Percentiles rank a stretch among this genome's conserved stretches.
Evolutionary conservation across 2,797 vertebrate species (phyloP).

Genomic region (Acipenser transmontanus): DNA sequence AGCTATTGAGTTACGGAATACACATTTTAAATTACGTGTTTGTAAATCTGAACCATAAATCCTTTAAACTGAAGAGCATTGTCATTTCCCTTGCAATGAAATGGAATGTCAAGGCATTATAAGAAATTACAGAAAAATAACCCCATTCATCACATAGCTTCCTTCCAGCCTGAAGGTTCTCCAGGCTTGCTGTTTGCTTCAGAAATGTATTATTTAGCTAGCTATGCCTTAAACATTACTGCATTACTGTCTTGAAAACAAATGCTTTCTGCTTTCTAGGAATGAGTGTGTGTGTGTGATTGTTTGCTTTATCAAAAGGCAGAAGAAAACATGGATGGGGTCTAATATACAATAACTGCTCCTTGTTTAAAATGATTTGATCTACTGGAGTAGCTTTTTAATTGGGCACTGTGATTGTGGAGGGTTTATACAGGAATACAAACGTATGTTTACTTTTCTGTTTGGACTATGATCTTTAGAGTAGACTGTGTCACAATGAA

Average conservation of each 20-base stretch:
- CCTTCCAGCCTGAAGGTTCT: slow-evolving; percentile 8
- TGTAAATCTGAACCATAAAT: slow-evolving; percentile 22
- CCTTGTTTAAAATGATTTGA: too few relatives aligned
- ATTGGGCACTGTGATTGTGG: too few relatives aligned
- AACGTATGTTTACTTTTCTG: too few relatives aligned
- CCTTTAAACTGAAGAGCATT: slow-evolving; percentile 18
- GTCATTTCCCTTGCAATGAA: slow-evolving; percentile 22
- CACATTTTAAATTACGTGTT: neutral
- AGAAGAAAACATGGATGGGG: too few relatives aligned
- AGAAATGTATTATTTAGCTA: slow-evolving; percentile 36
- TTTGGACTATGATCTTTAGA: too few relatives aligned
- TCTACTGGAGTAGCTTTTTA: too few relatives aligned
- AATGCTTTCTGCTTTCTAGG: slow-evolving; percentile 11
- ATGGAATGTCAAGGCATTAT: slow-evolving; percentile 24
- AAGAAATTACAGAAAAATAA: slow-evolving; percentile 36
- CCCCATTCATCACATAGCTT: slow-evolving; percentile 25
- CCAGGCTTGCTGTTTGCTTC: slow-evolving; percentile 31
- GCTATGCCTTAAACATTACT: slow-evolving; percentile 25
- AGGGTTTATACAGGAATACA: too few relatives aligned
- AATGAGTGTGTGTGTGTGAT: neutral
- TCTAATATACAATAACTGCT: too few relatives aligned
- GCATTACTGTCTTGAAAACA: slow-evolving; percentile 14
- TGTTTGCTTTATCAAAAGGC: too few relatives aligned
- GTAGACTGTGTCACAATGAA: too few relatives aligned
- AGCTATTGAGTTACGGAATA: neutral